Base-by-base conservation (phyloP, 2,888 invertebrate species). In the Alloplasta piceator region DNA sequence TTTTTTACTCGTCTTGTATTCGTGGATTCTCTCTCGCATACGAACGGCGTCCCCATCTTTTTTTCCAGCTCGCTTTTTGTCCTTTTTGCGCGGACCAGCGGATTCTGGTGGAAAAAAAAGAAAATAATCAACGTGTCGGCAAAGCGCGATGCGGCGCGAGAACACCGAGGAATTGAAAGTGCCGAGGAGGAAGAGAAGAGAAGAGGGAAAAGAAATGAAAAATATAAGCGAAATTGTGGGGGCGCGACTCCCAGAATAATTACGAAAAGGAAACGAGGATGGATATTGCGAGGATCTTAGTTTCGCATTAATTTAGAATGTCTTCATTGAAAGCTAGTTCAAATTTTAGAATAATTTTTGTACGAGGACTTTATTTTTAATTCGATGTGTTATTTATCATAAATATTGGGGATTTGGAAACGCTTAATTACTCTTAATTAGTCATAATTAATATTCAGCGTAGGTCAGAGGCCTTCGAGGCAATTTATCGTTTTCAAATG, bases 41-140 rank as follows among this genome's bases (percentile, higher is more conserved):
- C 26, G 38, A 36, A 48, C 36, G 60, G 36, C 43, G 52, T 36
- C 26, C 26, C 26, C 3, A 26, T 26, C 3, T 26, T 26, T 26
- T 26, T 26, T 26, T 48, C 46, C 64, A 48, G 56, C 64, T 56
- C 56, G n/a, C 26, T 48, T 48, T 58, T 41, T 66, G 39, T 48
- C 60, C 39, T 60, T 63, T 63, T 61, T 14, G 41, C 63, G 48
- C 73, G 78, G 78, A 73, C 56, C 63, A 63, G 1, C 9, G 56
- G 39, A 46, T 39, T 66, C 66, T 52, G 38, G 66, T 26, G 68
- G 14, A 78, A 78, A 26, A 26, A 26, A 26, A 26, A 26, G 26
- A 26, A 72, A 78, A 78, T 78, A 78, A 78, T 73, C 68, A 78
- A 63, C 14, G 52, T 48, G 78, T 60, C 55, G 66, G 36, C 48